Evolutionary conservation across 2,888 invertebrate species (phyloP), one percentile per base, ranked within the genome.

Genomic region (Hetaerina titia): DNA sequence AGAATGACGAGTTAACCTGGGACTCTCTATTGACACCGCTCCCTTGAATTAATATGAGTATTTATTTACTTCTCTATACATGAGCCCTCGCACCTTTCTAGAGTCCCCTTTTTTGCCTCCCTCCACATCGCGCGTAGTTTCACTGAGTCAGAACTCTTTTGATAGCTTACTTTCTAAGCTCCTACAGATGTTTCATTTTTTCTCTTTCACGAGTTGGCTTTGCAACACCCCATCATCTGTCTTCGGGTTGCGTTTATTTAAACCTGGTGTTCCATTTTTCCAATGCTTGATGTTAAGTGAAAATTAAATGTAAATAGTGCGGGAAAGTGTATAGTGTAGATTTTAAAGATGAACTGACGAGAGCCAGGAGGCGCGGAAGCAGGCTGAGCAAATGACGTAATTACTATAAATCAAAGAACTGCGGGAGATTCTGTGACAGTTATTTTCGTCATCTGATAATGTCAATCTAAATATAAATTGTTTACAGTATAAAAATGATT

Each of bases 1-100:
- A 81, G 81, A 31, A 81, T 25, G 81, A 31, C 81, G 81, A 81
- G 81, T 81, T 81, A 81, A 81, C 81, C 81, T 22, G 31, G 31
- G 81, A 15, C 81, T 81, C 81, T 81, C 81, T 22, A 31, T 81
- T 22, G 81, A 25, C 81, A 31, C 31, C 81, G 13, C 81, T n/a
- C 31, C 81, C 31, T 81, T 31, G 81, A 22, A 81, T 81, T 31
- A 81, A 31, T 81, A 31, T 11, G 25, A 11, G 9, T 31, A 81
- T 81, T 25, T 81, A 25, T 81, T 81, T 81, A 25, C 81, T 31
- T 81, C n/a, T n/a, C 25, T 81, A 25, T 81, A 81, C 81, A 81
- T 31, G 81, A 81, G 81, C 31, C 4, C n/a, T 8, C n/a, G 8
- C 69, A 9, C 25, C 2, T 13, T n/a, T 25, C 25, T 31, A 31